These are phyloP conservation scores for Rhegmatorhina hoffmannsi DNA, from an alignment of 2,113 vertebrate genomes.

Conservation along the genomic window DNA sequence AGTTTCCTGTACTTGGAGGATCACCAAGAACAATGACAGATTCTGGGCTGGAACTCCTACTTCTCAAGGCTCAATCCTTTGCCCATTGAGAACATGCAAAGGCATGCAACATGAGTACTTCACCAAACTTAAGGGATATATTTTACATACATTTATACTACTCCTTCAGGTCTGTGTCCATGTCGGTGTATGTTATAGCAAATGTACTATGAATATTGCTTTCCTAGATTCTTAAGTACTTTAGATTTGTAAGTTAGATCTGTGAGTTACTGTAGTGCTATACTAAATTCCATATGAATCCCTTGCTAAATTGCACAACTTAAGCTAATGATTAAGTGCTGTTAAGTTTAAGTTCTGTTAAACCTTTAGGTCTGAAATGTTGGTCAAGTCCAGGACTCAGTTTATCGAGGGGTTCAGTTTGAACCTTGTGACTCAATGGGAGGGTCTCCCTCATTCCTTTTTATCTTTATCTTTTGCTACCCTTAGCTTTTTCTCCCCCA, in stretches of 20 bases:
- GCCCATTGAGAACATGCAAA: neutral
- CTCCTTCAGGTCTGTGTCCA: neutral
- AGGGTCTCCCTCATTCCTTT: neutral
- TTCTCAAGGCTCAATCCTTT: neutral
- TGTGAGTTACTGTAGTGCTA: neutral
- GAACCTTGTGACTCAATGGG: neutral
- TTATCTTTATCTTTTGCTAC: neutral
- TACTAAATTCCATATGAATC: neutral
- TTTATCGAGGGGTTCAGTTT: neutral
- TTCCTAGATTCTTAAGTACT: neutral
- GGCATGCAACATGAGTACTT: neutral
- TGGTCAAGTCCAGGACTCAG: neutral
- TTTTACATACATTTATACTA: neutral
- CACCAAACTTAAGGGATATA: neutral
- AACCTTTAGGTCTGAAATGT: neutral
- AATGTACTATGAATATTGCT: neutral
- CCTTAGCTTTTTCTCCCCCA: fast-evolving
- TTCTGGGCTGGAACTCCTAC: neutral
- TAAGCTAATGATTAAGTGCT: neutral
- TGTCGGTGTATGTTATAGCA: neutral
- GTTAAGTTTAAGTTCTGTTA: neutral
- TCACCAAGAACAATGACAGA: neutral
- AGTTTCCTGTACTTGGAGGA: fast-evolving
- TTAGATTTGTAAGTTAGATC: neutral
- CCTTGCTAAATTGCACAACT: neutral